Conservation (phyloP, 2,113 vertebrate species). For the Phodopus roborovskii region DNA sequence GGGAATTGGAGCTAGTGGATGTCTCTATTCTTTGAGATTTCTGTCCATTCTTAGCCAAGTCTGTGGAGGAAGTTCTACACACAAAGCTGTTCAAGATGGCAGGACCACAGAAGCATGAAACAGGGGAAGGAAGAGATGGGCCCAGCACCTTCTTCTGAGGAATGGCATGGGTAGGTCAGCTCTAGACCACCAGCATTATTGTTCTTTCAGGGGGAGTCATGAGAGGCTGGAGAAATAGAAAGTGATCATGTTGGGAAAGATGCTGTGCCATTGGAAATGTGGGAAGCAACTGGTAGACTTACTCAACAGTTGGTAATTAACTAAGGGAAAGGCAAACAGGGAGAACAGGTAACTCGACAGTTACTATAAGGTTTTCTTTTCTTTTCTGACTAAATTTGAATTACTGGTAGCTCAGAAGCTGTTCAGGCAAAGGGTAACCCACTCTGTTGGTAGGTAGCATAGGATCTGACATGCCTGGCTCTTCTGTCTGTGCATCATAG, state of each 20-base stretch:
- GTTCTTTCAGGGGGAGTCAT: too few species aligned
- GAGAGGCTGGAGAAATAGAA: neutral
- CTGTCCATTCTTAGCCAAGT: neutral
- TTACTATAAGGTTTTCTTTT: neutral
- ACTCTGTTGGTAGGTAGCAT: too few species aligned
- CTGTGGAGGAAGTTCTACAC: neutral
- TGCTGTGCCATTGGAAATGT: too few species aligned
- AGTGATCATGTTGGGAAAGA: neutral
- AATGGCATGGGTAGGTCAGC: neutral
- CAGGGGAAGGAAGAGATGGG: too few species aligned
- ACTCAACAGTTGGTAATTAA: neutral
- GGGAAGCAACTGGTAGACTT: neutral
- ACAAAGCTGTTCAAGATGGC: neutral
- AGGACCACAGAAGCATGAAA: neutral
- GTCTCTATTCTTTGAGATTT: conserved; percentile 24
- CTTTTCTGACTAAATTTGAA: neutral
- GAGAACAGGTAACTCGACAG: neutral
- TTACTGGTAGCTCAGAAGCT: neutral
- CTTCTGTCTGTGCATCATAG: neutral
- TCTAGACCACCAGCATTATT: neutral
- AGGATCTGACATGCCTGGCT: neutral
- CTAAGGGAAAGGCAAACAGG: neutral
- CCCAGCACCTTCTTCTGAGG: neutral
- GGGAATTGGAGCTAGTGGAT: conserved; percentile 14
- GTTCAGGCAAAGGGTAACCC: neutral